phyloP scores from a whole-genome alignment of 2,797 vertebrate species.

The Peromyscus nudipes region DNA sequence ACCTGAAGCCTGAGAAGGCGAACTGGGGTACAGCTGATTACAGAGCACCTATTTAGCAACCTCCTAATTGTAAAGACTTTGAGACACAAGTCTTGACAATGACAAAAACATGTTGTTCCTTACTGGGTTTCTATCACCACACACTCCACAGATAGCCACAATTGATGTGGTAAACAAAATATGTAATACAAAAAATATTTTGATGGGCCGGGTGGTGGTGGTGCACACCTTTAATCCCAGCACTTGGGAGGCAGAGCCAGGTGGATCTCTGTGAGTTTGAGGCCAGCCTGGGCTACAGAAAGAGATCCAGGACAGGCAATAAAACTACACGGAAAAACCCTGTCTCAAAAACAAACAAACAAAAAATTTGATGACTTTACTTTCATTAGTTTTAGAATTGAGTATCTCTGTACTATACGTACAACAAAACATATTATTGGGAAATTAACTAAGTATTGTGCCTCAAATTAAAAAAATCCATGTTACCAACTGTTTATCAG shows the following conservation, averaged over 20 bases:
- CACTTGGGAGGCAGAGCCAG: too few relatives aligned
- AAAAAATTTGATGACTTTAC: background rate
- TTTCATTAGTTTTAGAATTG: slow-evolving; percentile 26
- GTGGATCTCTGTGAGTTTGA: too few relatives aligned
- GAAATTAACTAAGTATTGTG: background rate
- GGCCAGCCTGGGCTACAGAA: too few relatives aligned
- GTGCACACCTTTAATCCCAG: too few relatives aligned
- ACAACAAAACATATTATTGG: background rate
- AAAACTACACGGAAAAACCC: too few relatives aligned
- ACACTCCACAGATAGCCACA: background rate
- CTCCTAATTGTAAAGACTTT: background rate
- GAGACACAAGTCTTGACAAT: background rate
- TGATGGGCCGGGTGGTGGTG: background rate
- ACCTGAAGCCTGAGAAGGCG: background rate
- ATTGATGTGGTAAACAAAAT: slow-evolving; percentile 5
- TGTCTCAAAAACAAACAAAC: too few relatives aligned
- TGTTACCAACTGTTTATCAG: background rate
- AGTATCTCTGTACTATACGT: background rate
- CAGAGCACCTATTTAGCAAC: background rate
- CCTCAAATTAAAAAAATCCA: background rate
- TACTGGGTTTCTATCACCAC: background rate
- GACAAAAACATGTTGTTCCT: background rate
- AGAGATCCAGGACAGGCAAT: too few relatives aligned
- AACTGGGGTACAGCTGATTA: background rate
- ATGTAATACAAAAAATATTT: background rate